Conservation (phyloP, 2,797 vertebrate species). For the Scomberomorus guttatus region DNA sequence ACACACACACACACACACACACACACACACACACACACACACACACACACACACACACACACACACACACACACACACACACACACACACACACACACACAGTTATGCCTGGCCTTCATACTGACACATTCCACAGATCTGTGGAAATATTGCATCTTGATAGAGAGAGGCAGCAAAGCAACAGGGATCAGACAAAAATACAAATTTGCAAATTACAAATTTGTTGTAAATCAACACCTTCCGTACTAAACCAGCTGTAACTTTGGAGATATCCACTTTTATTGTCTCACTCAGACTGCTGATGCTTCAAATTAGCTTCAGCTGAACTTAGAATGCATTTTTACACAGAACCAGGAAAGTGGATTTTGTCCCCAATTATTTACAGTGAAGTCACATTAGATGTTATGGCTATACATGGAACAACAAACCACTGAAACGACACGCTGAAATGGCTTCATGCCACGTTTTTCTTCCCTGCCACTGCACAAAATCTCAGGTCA, state of each 20-base stretch:
- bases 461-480: neutral
- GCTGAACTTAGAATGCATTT: too few species aligned
- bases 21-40: neutral
- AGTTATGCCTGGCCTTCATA: conserved; percentile 4
- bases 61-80: neutral
- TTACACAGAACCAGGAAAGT: too few species aligned
- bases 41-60: conserved; percentile 5
- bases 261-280: too few species aligned
- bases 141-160: conserved; percentile 14
- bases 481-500: conserved; percentile 1
- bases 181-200: neutral
- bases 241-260: too few species aligned
- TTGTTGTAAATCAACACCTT: neutral
- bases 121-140: conserved; percentile 35
- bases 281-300: too few species aligned
- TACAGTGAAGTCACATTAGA: too few species aligned
- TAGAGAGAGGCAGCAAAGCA: neutral
- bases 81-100: conserved; percentile 10
- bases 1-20: neutral
- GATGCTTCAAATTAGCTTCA: too few species aligned
- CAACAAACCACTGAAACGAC: neutral
- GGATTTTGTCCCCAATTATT: too few species aligned
- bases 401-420: neutral
- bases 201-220: neutral
- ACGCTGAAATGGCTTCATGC: neutral